These are phyloP conservation scores for Pangasianodon gigas DNA, from an alignment of 2,113 vertebrate species.

Conservation along the genomic window DNA sequence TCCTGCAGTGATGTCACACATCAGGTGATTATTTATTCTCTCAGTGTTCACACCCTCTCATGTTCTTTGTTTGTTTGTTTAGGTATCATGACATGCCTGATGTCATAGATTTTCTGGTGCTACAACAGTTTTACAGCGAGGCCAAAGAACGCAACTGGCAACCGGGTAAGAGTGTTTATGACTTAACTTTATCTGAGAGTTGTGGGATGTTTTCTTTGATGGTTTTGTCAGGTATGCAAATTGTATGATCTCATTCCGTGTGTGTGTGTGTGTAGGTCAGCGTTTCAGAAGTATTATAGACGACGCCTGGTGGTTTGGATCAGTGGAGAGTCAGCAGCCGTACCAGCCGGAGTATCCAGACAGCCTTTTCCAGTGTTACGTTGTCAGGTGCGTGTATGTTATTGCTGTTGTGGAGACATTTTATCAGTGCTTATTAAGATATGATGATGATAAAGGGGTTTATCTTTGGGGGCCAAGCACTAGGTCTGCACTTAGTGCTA, in stretches of 20 bases:
- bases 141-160: constrained; percentile 98
- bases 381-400: constrained; percentile 80
- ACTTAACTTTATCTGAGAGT: not conserved
- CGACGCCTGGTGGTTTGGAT: constrained; percentile 98
- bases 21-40: not conserved
- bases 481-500: too few species aligned
- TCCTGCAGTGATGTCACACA: not conserved
- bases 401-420: not conserved
- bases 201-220: not conserved
- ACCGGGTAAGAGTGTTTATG: constrained; percentile 75
- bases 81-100: constrained; percentile 99
- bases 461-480: not conserved
- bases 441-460: not conserved
- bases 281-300: constrained; percentile 98
- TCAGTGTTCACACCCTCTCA: not conserved
- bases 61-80: constrained; percentile 9
- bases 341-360: constrained; percentile 95
- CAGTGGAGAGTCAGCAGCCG: constrained; percentile 93
- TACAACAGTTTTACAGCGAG: constrained; percentile 97
- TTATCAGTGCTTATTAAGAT: not conserved
- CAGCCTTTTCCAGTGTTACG: constrained; percentile 97
- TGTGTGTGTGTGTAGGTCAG: constrained; percentile 74
- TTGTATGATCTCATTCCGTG: not conserved
- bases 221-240: not conserved
- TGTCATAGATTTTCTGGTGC: constrained; percentile 96